Percentiles rank a stretch among this genome's conserved stretches.
Conservation (phyloP, 2,797 vertebrate genomes). For the Steatocranus sp. region DNA sequence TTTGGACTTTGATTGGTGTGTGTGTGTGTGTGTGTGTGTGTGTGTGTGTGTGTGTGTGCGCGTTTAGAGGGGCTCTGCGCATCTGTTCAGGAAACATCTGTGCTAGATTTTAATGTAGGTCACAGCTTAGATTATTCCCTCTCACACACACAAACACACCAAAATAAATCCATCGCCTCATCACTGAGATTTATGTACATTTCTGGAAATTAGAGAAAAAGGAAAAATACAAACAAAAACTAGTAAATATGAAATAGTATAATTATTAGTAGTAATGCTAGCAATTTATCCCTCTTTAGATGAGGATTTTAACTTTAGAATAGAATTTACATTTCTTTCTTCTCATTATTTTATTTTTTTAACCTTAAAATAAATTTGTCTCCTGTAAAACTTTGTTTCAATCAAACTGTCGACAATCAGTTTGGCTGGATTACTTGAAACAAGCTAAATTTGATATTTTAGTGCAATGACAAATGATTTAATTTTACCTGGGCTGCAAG, state of each 20-base stretch:
- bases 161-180: background rate
- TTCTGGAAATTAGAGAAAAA: background rate
- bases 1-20: background rate
- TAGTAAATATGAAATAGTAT: background rate
- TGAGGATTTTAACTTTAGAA: background rate
- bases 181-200: background rate
- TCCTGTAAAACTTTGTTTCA: constrained; percentile 6
- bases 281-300: background rate
- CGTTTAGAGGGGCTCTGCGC: constrained; percentile 18
- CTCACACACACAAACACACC: background rate
- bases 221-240: background rate
- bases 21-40: background rate
- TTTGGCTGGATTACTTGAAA: constrained; percentile 29
- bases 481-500: background rate
- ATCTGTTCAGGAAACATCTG: constrained; percentile 58
- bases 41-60: constrained; percentile 1
- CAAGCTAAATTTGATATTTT: background rate
- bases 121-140: constrained; percentile 17
- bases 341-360: background rate
- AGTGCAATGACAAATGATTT: background rate
- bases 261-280: background rate
- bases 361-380: background rate
- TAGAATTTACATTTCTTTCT: background rate
- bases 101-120: constrained; percentile 39
- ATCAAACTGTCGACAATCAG: constrained; percentile 39